Conservation (phyloP, 2,113 vertebrate genomes). For the Centropristis striata region DNA sequence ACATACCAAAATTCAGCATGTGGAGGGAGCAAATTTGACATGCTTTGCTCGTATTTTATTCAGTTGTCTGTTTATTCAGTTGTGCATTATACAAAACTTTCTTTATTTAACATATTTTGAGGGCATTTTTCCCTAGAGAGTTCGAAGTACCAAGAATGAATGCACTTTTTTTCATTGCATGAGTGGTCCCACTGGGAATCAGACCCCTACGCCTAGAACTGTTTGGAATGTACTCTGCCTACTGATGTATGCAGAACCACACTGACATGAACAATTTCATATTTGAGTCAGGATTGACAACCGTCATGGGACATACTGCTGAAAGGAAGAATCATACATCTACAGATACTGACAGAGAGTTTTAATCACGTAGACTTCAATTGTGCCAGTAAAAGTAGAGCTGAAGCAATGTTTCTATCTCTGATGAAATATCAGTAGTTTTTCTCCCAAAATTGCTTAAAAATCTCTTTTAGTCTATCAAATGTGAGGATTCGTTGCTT, state of each 20-base stretch:
- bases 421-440: background rate
- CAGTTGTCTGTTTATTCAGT: conserved; percentile 14
- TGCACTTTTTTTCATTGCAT: conserved; percentile 30
- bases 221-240: conserved; percentile 33
- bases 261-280: conserved; percentile 32
- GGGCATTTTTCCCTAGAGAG: conserved; percentile 27
- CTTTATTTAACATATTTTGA: conserved; percentile 32
- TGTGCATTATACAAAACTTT: conserved; percentile 23
- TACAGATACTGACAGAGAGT: background rate
- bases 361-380: conserved; percentile 11
- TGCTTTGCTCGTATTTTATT: conserved; percentile 8
- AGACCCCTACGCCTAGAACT: conserved; percentile 15
- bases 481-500: background rate
- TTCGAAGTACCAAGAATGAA: conserved; percentile 28
- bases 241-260: conserved; percentile 45
- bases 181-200: conserved; percentile 53
- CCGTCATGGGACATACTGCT: background rate
- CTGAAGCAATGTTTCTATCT: background rate
- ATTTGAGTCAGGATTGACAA: conserved; percentile 41
- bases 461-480: background rate
- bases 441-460: background rate
- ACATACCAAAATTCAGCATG: background rate
- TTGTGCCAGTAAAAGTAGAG: background rate
- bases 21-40: background rate
- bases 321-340: conserved; percentile 9